Evolutionary conservation across 1,140 invertebrate species (phyloP).

Genomic region (Drosophila takahashii): DNA sequence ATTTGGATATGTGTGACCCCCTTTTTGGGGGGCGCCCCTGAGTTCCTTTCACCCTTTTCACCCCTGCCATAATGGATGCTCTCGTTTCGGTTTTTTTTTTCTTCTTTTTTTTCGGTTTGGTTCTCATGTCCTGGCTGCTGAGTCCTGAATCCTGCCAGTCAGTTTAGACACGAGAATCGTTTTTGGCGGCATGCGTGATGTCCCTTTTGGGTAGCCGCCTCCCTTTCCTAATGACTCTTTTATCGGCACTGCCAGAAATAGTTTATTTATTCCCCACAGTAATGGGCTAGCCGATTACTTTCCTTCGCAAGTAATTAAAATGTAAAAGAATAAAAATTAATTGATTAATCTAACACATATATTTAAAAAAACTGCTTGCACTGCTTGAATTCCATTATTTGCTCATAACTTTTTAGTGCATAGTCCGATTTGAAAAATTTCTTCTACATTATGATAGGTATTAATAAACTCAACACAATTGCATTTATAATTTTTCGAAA

Average conservation of each 20-base stretch:
- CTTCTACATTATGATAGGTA: no score
- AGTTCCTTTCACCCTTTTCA: neutral
- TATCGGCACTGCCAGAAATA: conserved; percentile 4
- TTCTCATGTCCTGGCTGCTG: conserved; percentile 26
- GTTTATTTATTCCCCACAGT: no score
- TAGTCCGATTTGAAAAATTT: no score
- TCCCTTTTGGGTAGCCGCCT: conserved; percentile 1
- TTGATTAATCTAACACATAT: no score
- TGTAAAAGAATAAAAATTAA: no score
- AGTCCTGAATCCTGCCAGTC: conserved; percentile 24
- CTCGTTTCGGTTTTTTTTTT: neutral
- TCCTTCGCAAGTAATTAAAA: no score
- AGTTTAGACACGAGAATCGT: conserved; percentile 53
- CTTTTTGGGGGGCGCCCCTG: neutral
- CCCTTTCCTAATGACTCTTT: neutral
- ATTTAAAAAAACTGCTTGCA: no score
- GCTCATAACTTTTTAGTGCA: no score
- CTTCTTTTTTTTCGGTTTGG: neutral
- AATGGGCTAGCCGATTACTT: no score
- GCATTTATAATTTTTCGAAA: no score
- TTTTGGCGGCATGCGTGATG: conserved; percentile 51
- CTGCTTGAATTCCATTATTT: no score
- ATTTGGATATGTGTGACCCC: conserved; percentile 50
- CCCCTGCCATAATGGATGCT: conserved; percentile 16
- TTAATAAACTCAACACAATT: no score